A percentile compares a stretch with the other conserved stretches of the same genome.
These are phyloP conservation scores for Pardalotus punctatus DNA, from an alignment of 2,113 vertebrate species.

Conservation along the genomic window DNA sequence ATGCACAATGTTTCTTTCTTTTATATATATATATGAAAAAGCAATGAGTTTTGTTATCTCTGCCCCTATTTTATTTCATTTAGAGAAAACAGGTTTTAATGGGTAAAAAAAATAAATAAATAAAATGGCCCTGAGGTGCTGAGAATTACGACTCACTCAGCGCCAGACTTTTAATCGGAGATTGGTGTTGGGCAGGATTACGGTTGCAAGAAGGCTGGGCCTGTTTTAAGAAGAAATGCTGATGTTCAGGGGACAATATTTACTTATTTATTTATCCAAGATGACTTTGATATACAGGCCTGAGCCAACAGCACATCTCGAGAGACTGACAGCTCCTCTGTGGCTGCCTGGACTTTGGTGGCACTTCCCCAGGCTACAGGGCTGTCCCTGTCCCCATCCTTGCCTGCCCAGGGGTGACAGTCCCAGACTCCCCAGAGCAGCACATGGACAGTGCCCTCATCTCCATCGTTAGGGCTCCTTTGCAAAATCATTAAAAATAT, in stretches of 20 bases:
- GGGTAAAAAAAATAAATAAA: not conserved
- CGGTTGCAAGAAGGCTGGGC: not conserved
- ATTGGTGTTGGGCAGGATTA: slow-evolving; percentile 20
- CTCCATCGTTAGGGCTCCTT: not conserved
- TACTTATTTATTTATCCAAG: not conserved
- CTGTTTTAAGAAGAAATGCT: not conserved
- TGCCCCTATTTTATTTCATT: slow-evolving; percentile 17
- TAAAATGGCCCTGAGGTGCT: not conserved
- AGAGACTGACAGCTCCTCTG: not conserved
- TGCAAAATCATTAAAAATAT: not conserved
- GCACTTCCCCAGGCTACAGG: not conserved
- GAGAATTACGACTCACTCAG: slow-evolving; percentile 17
- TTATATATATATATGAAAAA: not conserved
- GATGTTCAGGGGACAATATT: not conserved
- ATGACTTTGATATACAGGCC: not conserved
- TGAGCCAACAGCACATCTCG: not conserved
- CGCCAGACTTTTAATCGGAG: slow-evolving; percentile 15
- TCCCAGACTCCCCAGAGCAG: not conserved
- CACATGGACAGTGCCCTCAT: not conserved
- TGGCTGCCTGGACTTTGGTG: not conserved
- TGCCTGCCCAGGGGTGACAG: not conserved
- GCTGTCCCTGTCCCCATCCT: not conserved
- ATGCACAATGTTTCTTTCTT: slow-evolving; percentile 17
- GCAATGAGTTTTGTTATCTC: slow-evolving; percentile 28
- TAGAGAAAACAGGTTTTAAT: slow-evolving; percentile 32